Evolutionary conservation across 2,797 vertebrate genomes (phyloP).

Genomic region (Amblyraja radiata): DNA sequence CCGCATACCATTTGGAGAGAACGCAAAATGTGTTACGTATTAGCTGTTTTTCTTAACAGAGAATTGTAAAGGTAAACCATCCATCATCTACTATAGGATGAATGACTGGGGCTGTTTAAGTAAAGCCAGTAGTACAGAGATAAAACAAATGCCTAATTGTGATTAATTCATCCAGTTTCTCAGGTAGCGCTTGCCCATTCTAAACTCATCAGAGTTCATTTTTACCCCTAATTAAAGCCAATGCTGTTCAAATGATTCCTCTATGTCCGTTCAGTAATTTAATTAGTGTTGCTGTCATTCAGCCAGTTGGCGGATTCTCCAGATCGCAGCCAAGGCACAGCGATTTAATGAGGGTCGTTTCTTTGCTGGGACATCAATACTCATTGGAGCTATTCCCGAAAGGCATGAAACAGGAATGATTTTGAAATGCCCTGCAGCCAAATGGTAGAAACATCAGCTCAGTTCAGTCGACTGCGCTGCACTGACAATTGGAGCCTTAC

Average conservation of each 20-base stretch:
- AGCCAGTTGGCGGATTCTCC: slow-evolving; percentile 14
- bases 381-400: slow-evolving; percentile 2
- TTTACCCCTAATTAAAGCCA: slow-evolving; percentile 32
- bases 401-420: neutral
- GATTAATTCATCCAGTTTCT: slow-evolving; percentile 19
- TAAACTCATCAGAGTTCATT: slow-evolving; percentile 22
- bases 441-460: slow-evolving; percentile 5
- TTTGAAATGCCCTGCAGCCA: slow-evolving; percentile 25
- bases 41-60: neutral
- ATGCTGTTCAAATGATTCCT: slow-evolving; percentile 18
- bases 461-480: neutral
- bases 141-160: slow-evolving; percentile 31
- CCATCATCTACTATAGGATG: slow-evolving; percentile 8
- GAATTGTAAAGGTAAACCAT: slow-evolving; percentile 2
- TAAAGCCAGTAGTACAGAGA: slow-evolving; percentile 31
- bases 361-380: slow-evolving; percentile 21
- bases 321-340: neutral
- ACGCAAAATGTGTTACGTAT: no score
- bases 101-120: slow-evolving; percentile 22
- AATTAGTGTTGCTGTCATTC: slow-evolving; percentile 35
- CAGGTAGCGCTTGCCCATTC: slow-evolving; percentile 11
- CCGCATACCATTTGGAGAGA: neutral
- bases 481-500: neutral
- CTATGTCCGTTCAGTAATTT: slow-evolving; percentile 29
- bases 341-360: slow-evolving; percentile 15